phyloP scores from a whole-genome alignment of 2,113 vertebrate species.

The Circaetus cinerascens region DNA sequence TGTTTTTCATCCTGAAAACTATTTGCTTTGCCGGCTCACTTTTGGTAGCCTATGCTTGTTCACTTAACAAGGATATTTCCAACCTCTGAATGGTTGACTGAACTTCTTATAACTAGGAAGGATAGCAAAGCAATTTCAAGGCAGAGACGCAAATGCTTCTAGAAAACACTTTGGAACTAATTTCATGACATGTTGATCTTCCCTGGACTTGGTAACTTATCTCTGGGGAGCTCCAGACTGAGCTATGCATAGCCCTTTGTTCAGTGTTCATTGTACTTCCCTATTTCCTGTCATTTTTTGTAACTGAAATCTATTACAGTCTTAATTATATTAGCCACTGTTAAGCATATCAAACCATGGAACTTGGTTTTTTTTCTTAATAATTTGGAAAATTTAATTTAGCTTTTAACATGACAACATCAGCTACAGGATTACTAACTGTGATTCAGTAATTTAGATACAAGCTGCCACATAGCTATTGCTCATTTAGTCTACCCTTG shows the following conservation, averaged over 20 bases:
- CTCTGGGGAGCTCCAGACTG: not conserved
- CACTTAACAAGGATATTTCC: not conserved
- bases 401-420: constrained; percentile 39
- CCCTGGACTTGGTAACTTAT: not conserved
- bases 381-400: constrained; percentile 61
- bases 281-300: constrained; percentile 13
- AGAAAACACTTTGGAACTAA: constrained; percentile 17
- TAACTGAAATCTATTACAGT: constrained; percentile 28
- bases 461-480: not conserved
- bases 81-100: not conserved
- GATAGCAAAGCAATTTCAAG: constrained; percentile 34
- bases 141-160: not conserved
- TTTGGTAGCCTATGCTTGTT: not conserved
- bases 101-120: not conserved
- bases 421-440: constrained; percentile 31
- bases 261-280: not conserved
- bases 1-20: not conserved
- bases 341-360: constrained; percentile 21
- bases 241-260: not conserved
- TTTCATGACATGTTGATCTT: constrained; percentile 13
- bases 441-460: constrained; percentile 19
- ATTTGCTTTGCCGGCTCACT: not conserved
- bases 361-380: not conserved
- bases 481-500: not conserved
- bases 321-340: constrained; percentile 41